Evolutionary conservation across 2,113 vertebrate species (phyloP).

Genomic region (Solenodon paradoxus): DNA sequence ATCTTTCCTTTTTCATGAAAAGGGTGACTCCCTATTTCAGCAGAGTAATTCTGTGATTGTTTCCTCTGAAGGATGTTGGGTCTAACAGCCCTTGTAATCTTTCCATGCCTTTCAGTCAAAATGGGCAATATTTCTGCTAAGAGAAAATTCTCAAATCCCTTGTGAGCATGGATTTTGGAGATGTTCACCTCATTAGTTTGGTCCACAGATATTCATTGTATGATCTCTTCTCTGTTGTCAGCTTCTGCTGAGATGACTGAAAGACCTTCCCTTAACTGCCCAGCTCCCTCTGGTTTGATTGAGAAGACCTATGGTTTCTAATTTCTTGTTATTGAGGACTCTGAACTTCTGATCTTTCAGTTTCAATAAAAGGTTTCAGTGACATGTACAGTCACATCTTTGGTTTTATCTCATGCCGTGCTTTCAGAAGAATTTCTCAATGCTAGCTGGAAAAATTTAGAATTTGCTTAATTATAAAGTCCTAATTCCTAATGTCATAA

Average conservation of each 20-base stretch:
- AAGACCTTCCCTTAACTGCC: background rate
- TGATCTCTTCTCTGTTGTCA: background rate
- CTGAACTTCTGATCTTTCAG: background rate
- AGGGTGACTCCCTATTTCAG: background rate
- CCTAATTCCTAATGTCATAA: background rate
- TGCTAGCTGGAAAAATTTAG: background rate
- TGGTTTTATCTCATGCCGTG: background rate
- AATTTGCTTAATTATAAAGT: background rate
- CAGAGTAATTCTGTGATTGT: background rate
- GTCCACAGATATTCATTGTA: background rate
- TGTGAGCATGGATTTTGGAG: background rate
- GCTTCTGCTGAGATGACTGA: background rate
- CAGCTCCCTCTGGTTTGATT: background rate
- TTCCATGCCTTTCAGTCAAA: background rate
- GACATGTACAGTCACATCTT: background rate
- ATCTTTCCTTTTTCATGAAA: background rate
- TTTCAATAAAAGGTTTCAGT: background rate
- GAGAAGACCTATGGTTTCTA: background rate
- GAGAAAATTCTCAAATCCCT: background rate
- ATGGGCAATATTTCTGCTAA: background rate
- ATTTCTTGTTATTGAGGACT: background rate
- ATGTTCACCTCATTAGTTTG: background rate
- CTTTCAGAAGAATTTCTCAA: background rate
- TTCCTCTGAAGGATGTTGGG: background rate
- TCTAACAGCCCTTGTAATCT: background rate